Conservation (phyloP, 2,797 vertebrate species). For the Eulemur coronatus region DNA sequence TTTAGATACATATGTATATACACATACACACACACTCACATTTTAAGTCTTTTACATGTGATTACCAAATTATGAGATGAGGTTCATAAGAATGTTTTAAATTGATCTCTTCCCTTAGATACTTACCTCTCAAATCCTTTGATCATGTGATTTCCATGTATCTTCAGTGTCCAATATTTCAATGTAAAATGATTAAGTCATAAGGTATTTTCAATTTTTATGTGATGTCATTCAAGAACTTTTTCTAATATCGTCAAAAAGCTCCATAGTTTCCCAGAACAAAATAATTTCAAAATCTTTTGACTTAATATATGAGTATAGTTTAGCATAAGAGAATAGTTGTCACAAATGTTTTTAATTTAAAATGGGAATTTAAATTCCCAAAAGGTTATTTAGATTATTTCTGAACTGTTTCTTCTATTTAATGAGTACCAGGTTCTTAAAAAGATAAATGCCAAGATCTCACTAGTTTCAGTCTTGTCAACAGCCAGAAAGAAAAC, state of each 20-base stretch:
- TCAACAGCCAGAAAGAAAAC: background rate
- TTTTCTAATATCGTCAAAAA: slow-evolving; percentile 9
- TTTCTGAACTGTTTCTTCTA: background rate
- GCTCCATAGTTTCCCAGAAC: background rate
- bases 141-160: background rate
- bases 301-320: background rate
- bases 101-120: background rate
- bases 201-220: background rate
- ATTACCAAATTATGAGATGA: background rate
- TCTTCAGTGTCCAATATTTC: background rate
- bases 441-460: slow-evolving; percentile 36
- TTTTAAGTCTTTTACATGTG: background rate
- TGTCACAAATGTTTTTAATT: slow-evolving; percentile 48
- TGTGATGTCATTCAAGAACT: background rate
- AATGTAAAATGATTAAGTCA: background rate
- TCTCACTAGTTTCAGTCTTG: background rate
- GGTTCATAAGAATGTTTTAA: background rate
- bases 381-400: slow-evolving; percentile 27
- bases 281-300: slow-evolving; percentile 41
- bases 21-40: no score
- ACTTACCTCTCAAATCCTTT: background rate
- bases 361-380: slow-evolving; percentile 26
- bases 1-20: no score
- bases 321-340: background rate
- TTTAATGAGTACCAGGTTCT: slow-evolving; percentile 42